These are phyloP conservation scores for Drosophila ogumai DNA, from an alignment of 1,140 invertebrate species.

Conservation along the genomic window DNA sequence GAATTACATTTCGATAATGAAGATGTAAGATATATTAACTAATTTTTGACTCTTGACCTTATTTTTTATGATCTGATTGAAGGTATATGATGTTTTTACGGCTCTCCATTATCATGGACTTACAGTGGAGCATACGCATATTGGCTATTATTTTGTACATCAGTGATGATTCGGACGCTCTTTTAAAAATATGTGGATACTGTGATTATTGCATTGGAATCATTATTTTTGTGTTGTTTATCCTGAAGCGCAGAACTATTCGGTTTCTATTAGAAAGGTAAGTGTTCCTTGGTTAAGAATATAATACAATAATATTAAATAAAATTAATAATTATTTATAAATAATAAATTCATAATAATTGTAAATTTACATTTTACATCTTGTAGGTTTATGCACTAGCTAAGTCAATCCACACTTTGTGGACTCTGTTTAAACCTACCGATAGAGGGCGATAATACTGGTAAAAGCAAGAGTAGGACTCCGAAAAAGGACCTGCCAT, in stretches of 20 bases:
- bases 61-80: neutral
- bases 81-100: neutral
- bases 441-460: slow-evolving; percentile 3
- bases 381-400: neutral
- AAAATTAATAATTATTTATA: too few relatives aligned
- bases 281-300: neutral
- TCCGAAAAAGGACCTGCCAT: neutral
- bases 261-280: neutral
- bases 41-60: neutral
- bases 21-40: neutral
- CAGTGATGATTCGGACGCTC: accelerated
- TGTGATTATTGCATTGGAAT: neutral
- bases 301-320: too few relatives aligned
- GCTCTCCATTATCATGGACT: neutral
- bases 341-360: too few relatives aligned
- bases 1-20: neutral
- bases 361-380: neutral
- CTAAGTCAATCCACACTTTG: neutral
- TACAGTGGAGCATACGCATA: neutral
- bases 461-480: neutral
- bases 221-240: neutral
- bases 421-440: neutral
- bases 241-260: slow-evolving; percentile 7
- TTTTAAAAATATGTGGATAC: neutral
- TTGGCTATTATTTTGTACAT: neutral